These are phyloP conservation scores for Stenichneumon culpator DNA, from an alignment of 2,888 invertebrate genomes.

Conservation along the genomic window DNA sequence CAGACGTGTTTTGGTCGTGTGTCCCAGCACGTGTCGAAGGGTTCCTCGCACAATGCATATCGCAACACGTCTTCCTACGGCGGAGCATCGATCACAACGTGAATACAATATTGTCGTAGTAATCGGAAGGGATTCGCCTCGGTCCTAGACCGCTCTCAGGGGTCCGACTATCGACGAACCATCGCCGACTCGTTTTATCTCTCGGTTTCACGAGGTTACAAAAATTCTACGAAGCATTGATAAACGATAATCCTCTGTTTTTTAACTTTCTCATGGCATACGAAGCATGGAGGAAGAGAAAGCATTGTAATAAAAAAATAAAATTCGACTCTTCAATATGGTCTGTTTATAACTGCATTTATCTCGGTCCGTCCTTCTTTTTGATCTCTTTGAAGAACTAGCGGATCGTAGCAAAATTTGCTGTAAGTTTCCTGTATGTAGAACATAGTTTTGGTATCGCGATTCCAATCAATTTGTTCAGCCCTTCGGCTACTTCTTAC, in stretches of 20 bases:
- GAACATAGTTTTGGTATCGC: background rate
- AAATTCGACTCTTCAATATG: no score
- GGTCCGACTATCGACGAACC: constrained; percentile 13
- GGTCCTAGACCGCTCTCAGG: constrained; percentile 36
- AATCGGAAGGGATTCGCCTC: constrained; percentile 79
- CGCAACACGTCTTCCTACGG: constrained; percentile 46
- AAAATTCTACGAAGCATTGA: background rate
- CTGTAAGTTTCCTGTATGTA: background rate
- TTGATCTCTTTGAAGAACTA: no score
- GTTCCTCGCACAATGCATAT: constrained; percentile 50
- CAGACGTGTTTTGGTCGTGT: constrained; percentile 50
- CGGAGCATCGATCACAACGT: constrained; percentile 79
- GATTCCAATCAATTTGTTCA: background rate
- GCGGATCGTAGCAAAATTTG: no score
- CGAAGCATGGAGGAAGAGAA: background rate
- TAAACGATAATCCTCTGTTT: background rate
- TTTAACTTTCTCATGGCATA: background rate
- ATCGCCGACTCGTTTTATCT: constrained; percentile 2
- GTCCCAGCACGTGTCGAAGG: constrained; percentile 65
- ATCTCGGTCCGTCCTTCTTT: background rate
- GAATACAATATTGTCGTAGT: constrained; percentile 81
- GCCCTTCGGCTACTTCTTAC: background rate
- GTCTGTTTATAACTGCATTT: no score
- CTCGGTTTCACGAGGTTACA: background rate
- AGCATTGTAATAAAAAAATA: background rate